Evolutionary conservation across 2,797 vertebrate genomes (phyloP), one percentile per base, ranked within the genome.

Genomic region (Neoniphon sammara): DNA sequence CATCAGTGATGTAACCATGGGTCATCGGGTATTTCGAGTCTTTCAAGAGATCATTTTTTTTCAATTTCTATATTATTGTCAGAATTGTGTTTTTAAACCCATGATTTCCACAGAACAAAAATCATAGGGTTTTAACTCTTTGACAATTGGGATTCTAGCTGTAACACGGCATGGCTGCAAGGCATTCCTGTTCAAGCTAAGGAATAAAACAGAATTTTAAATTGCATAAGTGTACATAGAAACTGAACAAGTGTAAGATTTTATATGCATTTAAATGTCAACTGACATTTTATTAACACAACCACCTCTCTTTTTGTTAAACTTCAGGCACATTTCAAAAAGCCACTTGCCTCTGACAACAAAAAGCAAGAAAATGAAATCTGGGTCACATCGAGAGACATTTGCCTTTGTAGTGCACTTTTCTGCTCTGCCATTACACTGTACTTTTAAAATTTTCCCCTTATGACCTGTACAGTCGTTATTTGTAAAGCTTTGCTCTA

Each of bases 361-460:
- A 44, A 79, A 49, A 60, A 60, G 34, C 64, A 64, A 52, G 66
- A 15, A 78, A 82, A 64, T 68, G 1, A 78, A 87, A 91, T 89
- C 68, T 86, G 68, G 85, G 87, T 85, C 87, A 87, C 78, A 69
- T 31, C 77, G 80, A 56, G 81, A 87, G 85, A 84, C 88, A 77
- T 89, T 86, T 82, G 44, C 55, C 80, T 89, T 86, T 77, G 74
- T 34, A 77, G 21, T 72, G 55, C 57, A 63, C 79, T 82, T 80
- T 69, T 55, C 59, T 69, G 12, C 54, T 1, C 47, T 67, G 63
- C 72, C 20, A 68, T 62, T 75, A 67, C 21, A 55, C 23, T 0
- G 23, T 27, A 15, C 23, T 7, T 27, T 50, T 17, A 11, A 34
- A 52, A 53, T 53, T 77, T 74, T 44, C 36, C 36, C 34, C 30